A percentile compares a stretch with the other conserved stretches of the same genome.
Evolutionary conservation across 1,140 invertebrate species (phyloP).

Genomic region (Heliconius hewitsoni): DNA sequence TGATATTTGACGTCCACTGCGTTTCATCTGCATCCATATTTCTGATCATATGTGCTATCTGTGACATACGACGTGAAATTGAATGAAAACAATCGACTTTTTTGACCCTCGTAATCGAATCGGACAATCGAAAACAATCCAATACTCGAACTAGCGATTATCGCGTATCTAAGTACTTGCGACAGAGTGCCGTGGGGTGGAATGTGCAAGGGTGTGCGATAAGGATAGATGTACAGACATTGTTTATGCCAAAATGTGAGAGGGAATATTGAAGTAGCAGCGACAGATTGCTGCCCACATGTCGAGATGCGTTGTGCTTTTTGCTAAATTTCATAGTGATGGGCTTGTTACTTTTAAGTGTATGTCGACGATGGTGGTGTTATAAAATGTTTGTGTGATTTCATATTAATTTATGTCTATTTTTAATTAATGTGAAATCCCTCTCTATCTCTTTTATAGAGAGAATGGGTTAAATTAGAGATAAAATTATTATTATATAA

Average conservation of each 20-base stretch:
- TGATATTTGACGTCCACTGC: neutral
- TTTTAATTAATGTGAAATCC: no score
- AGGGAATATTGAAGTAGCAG: constrained; percentile 55
- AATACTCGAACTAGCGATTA: constrained; percentile 65
- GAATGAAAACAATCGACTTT: constrained; percentile 45
- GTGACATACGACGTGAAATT: constrained; percentile 36
- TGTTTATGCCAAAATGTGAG: constrained; percentile 41
- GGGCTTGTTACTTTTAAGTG: neutral
- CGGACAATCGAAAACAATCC: constrained; percentile 70
- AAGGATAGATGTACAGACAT: constrained; percentile 34
- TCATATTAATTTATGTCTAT: no score
- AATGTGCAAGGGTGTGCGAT: constrained; percentile 45
- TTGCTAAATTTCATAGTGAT: constrained; percentile 64
- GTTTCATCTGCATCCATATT: neutral
- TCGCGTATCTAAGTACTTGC: constrained; percentile 69
- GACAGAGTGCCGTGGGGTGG: constrained; percentile 51
- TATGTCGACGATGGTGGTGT: constrained; percentile 35
- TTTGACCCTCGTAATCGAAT: constrained; percentile 62
- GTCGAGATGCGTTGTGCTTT: constrained; percentile 76
- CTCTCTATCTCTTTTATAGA: no score
- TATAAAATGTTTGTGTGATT: no score
- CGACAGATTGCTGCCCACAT: constrained; percentile 80
- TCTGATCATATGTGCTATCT: constrained; percentile 15
- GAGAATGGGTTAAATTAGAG: no score
- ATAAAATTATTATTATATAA: no score